A percentile compares a stretch with the other conserved stretches of the same genome.
Evolutionary conservation across 2,797 vertebrate species (phyloP).

Genomic region (Phaenicophaeus curvirostris): DNA sequence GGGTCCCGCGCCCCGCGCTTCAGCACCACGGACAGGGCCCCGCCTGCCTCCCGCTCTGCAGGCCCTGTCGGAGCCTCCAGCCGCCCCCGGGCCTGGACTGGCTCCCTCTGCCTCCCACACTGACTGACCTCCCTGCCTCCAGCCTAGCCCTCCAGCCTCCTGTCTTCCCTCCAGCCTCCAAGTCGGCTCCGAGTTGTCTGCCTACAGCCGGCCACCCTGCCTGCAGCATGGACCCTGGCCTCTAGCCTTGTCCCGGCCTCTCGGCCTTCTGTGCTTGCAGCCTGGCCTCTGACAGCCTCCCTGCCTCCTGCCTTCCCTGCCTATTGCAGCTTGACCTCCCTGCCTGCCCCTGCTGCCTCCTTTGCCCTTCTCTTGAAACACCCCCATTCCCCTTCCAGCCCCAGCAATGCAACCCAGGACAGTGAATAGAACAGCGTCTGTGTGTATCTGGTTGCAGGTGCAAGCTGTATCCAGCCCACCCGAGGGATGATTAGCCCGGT

Average conservation of each 20-base stretch:
- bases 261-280: neutral
- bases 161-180: neutral
- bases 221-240: too few relatives aligned
- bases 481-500: neutral
- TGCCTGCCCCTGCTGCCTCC: too few relatives aligned
- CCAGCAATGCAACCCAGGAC: neutral
- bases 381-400: neutral
- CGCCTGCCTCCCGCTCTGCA: neutral
- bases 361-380: neutral
- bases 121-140: too few relatives aligned
- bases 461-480: neutral
- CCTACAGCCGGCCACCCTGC: too few relatives aligned
- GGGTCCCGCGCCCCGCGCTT: constrained; percentile 24
- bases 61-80: neutral
- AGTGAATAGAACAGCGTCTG: neutral
- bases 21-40: constrained; percentile 76
- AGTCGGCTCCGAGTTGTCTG: too few relatives aligned
- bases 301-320: neutral
- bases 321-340: neutral
- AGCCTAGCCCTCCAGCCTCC: neutral
- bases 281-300: neutral
- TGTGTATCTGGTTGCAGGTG: neutral
- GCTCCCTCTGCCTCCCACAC: neutral
- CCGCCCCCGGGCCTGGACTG: neutral
- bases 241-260: too few relatives aligned